Evolutionary conservation across 2,113 vertebrate genomes (phyloP).

Genomic region (Zosterops borbonicus): DNA sequence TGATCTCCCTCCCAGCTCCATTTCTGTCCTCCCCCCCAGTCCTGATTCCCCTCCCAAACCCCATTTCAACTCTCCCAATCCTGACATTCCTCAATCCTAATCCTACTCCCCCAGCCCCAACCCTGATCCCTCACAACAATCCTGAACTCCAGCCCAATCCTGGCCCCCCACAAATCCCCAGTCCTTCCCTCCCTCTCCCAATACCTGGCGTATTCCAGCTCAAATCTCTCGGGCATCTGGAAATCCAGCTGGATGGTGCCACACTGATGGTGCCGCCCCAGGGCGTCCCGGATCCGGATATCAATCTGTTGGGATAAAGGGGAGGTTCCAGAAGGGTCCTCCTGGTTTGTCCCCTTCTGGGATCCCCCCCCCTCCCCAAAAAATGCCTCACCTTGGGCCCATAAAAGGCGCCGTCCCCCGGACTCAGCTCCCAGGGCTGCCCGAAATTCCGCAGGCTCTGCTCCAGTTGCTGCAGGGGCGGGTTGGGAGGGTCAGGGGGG

Average conservation of each 20-base stretch:
- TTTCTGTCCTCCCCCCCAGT: neutral
- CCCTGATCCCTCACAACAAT: neutral
- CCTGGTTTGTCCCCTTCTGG: neutral
- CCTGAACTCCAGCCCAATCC: neutral
- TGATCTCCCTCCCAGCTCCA: too few species aligned
- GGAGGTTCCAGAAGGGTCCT: neutral
- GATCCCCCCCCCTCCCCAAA: neutral
- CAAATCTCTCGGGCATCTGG: conserved; percentile 88
- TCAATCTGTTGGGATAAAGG: conserved; percentile 72
- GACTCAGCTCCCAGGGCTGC: conserved; percentile 84
- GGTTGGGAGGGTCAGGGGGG: neutral
- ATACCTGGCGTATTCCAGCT: conserved; percentile 83
- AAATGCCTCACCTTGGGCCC: conserved; percentile 85
- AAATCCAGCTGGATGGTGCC: conserved; percentile 94
- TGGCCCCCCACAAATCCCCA: neutral
- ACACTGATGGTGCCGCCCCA: conserved; percentile 88
- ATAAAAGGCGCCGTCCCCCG: conserved; percentile 91
- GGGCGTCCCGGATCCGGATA: conserved; percentile 83
- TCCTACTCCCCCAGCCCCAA: neutral
- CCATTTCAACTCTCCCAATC: neutral
- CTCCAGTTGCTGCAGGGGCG: conserved; percentile 79
- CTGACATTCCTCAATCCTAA: neutral
- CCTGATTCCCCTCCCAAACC: neutral
- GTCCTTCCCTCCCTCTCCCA: neutral
- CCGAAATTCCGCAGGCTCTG: conserved; percentile 82